Conservation (phyloP, 1,140 invertebrate species). For the Chironomus striatipennis region DNA sequence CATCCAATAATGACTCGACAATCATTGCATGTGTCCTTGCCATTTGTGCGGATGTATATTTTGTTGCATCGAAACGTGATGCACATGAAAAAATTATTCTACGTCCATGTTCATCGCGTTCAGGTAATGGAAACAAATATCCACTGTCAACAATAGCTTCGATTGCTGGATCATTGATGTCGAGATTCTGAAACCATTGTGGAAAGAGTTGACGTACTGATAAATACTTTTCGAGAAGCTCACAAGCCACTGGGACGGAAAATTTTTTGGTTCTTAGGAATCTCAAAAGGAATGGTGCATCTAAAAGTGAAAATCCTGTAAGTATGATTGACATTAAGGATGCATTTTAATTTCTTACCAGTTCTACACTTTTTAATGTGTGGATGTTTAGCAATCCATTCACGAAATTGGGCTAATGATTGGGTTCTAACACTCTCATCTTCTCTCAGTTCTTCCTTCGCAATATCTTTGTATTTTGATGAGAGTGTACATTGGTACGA, state of each 20-base stretch:
- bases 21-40: slow-evolving; percentile 65
- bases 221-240: slow-evolving; percentile 76
- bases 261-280: slow-evolving; percentile 82
- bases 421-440: slow-evolving; percentile 60
- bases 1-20: slow-evolving; percentile 66
- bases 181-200: slow-evolving; percentile 72
- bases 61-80: slow-evolving; percentile 63
- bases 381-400: slow-evolving; percentile 69
- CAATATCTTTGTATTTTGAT: slow-evolving; percentile 42
- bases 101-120: slow-evolving; percentile 62
- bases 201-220: slow-evolving; percentile 71
- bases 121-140: slow-evolving; percentile 66
- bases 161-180: slow-evolving; percentile 57
- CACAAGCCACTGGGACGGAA: slow-evolving; percentile 70
- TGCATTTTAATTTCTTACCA: slow-evolving; percentile 40
- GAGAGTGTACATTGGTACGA: slow-evolving; percentile 34
- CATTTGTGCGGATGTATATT: slow-evolving; percentile 62
- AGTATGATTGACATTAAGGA: background rate
- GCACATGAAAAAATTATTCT: slow-evolving; percentile 66
- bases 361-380: slow-evolving; percentile 64
- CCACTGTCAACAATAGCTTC: slow-evolving; percentile 72
- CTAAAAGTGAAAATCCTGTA: slow-evolving; percentile 33
- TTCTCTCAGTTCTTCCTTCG: slow-evolving; percentile 62
- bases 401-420: slow-evolving; percentile 57
- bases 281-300: slow-evolving; percentile 67